phyloP scores from a whole-genome alignment of 2,113 vertebrate genomes.

The Cebidichthys violaceus region DNA sequence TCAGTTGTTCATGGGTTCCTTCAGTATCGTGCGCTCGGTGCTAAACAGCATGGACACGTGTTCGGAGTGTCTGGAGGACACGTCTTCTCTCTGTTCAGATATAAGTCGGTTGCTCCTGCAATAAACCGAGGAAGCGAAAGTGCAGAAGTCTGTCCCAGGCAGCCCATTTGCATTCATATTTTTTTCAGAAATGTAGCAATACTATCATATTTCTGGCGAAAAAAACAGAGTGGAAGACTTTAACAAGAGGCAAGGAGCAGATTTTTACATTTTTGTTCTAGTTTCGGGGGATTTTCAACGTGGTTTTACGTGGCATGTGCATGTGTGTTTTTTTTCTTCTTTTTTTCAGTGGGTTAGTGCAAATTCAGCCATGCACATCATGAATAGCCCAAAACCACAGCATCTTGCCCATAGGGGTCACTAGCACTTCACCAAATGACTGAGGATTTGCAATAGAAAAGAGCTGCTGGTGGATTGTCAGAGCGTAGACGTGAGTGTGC shows the following conservation, averaged over 20 bases:
- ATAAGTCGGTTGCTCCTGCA: too few species aligned
- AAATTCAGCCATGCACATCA: slow-evolving; percentile 66
- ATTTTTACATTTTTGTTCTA: not conserved
- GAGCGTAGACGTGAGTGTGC: slow-evolving; percentile 45
- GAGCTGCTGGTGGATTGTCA: slow-evolving; percentile 58
- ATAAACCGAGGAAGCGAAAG: not conserved
- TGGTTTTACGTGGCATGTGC: slow-evolving; percentile 26
- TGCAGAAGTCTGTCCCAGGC: not conserved
- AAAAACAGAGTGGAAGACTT: not conserved
- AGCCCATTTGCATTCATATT: not conserved
- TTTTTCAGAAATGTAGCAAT: not conserved
- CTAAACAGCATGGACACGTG: too few species aligned
- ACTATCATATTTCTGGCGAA: not conserved
- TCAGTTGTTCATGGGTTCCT: not conserved
- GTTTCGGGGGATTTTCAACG: not conserved
- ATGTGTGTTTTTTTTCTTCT: not conserved
- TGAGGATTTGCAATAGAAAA: slow-evolving; percentile 81
- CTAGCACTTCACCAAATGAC: slow-evolving; percentile 91
- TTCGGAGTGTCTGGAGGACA: not conserved
- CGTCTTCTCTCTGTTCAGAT: not conserved
- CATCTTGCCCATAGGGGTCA: slow-evolving; percentile 97
- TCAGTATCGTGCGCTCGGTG: not conserved
- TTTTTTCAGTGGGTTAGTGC: not conserved
- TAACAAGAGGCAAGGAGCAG: not conserved
- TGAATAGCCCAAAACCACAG: slow-evolving; percentile 63